These are phyloP conservation scores for Eulemur macaco DNA, from an alignment of 2,113 vertebrate species.

Conservation along the genomic window DNA sequence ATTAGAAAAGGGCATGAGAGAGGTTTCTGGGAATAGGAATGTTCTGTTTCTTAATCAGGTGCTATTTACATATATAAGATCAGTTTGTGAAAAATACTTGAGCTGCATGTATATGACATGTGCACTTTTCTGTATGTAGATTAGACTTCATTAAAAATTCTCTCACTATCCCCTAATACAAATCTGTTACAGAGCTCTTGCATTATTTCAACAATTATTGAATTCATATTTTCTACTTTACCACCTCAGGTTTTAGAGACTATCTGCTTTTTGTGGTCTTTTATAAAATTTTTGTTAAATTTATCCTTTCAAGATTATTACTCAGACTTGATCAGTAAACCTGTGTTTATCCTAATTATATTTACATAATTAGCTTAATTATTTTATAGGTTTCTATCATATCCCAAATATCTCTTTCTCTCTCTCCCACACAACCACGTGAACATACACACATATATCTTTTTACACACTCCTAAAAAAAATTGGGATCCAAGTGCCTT, in stretches of 20 bases:
- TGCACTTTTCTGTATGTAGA: neutral
- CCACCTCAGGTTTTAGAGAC: neutral
- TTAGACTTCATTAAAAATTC: neutral
- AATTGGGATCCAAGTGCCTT: neutral
- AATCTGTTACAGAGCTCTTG: neutral
- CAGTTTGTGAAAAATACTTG: neutral
- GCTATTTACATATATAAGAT: neutral
- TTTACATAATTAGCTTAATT: neutral
- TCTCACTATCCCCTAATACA: neutral
- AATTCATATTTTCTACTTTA: neutral
- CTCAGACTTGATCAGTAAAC: neutral
- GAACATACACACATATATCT: too few species aligned
- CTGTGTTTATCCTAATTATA: neutral
- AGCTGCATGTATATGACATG: neutral
- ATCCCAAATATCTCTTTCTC: neutral
- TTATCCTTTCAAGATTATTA: neutral
- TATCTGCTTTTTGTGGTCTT: neutral
- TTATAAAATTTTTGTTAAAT: neutral
- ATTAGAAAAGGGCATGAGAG: neutral
- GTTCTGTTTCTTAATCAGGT: neutral
- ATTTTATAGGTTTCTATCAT: neutral
- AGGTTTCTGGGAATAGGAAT: neutral
- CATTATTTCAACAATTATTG: neutral
- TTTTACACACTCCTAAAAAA: neutral
- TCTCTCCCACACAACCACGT: neutral